Base-by-base conservation (phyloP, 1,140 invertebrate genomes). In the Anastrepha ludens region DNA sequence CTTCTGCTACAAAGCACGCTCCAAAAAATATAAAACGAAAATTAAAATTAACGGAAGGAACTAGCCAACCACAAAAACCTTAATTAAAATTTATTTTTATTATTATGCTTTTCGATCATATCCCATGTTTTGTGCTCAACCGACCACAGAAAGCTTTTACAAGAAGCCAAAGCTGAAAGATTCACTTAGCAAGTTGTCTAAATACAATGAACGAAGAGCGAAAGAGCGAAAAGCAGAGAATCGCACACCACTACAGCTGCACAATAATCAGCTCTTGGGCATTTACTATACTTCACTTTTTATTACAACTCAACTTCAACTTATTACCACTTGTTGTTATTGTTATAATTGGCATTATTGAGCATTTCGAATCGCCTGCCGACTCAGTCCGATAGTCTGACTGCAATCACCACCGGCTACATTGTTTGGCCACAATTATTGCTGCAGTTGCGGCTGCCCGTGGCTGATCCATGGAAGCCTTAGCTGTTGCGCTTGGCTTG, bases 391-490 rank as follows among this genome's bases (percentile, higher is more conserved):
- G 15, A 5, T 9, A 62, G n/a, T 4, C 2, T 20, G n/a, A 17
- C 9, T 81, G 67, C 41, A 74, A 74, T 74, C 67, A 39, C 13
- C 41, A 29, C 6, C 64, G n/a, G 3, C 11, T 65, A n/a, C 62
- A 70, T 85, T 85, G 55, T 60, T 85, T 62, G 50, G 59, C 85
- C 50, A 29, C 47, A 86, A 86, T 86, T 62, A n/a, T 41, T 60
- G 2, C 13, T 44, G 85, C 58, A 62, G 29, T 20, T 60, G 59
- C 85, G n/a, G 29, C 29, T 29, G 41, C 85, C 8, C 2, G 47
- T 20, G 67, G 39, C 39, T 74, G 74, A 81, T 50, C 47, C 74
- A 58, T 81, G 47, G 47, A 55, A 81, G 74, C 74, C 74, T 55
- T 81, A 20, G 47, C n/a, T 47, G 74, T 81, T 81, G 74, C 74